phyloP scores from a whole-genome alignment of 1,140 invertebrate species.

The Melanaphis sacchari region DNA sequence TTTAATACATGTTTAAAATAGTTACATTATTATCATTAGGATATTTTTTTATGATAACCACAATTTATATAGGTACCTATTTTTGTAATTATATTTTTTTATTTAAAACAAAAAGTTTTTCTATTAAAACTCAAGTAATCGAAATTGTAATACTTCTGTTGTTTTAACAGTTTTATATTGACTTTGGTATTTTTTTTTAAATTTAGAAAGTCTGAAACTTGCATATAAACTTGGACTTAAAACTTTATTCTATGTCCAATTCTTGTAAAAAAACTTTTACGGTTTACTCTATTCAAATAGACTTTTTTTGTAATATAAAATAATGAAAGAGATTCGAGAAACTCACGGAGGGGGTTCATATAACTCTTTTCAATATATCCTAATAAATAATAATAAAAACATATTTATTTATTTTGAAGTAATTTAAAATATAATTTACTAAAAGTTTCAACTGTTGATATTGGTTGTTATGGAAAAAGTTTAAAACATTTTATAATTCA shows the following conservation, averaged over 20 bases:
- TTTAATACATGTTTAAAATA: not conserved
- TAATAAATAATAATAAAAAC: constrained; percentile 18
- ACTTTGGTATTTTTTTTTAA: not conserved
- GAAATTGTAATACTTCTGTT: not conserved
- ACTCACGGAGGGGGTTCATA: not conserved
- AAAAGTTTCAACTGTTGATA: constrained; percentile 4
- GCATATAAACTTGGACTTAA: not conserved
- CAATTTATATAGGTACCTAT: not conserved
- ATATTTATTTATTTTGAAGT: constrained; percentile 12
- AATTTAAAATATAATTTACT: constrained; percentile 3
- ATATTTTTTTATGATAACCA: too few relatives aligned
- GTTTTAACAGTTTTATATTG: constrained; percentile 13
- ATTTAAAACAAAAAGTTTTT: not conserved
- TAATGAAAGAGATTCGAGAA: not conserved
- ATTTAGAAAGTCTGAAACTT: constrained; percentile 1
- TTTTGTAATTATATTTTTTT: not conserved
- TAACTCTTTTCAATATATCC: constrained; percentile 9
- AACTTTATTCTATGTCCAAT: not conserved
- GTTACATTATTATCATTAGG: not conserved
- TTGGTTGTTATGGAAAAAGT: constrained; percentile 9
- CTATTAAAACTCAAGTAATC: not conserved
- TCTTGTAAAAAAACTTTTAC: constrained; percentile 2
- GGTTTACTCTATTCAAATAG: not conserved
- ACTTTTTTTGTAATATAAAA: not conserved
- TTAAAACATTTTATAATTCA: not conserved